Evolutionary conservation across 2,888 invertebrate species (phyloP).

Genomic region (Cataglyphis altisquamis): DNA sequence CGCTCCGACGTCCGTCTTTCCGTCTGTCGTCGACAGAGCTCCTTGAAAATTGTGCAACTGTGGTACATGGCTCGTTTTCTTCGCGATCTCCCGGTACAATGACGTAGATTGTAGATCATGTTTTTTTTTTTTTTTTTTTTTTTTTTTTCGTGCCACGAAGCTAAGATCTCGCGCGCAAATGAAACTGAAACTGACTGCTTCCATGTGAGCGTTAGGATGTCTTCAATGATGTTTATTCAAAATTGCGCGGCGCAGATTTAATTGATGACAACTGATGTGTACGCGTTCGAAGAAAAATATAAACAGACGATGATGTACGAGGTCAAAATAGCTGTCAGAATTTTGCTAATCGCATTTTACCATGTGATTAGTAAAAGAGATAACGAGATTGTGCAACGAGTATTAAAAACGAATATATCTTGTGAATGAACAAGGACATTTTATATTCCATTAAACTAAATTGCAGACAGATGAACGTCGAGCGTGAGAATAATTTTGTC

Average conservation of each 20-base stretch:
- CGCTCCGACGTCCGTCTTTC: constrained; percentile 19
- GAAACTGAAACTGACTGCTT: constrained; percentile 76
- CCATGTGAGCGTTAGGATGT: constrained; percentile 67
- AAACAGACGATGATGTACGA: not conserved
- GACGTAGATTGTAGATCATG: constrained; percentile 63
- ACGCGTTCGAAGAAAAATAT: not conserved
- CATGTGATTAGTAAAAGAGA: not conserved
- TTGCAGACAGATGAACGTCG: not conserved
- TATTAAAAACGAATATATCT: not conserved
- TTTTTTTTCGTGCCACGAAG: constrained; percentile 57
- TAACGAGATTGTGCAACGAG: not conserved
- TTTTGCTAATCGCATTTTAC: not conserved
- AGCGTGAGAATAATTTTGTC: constrained; percentile 35
- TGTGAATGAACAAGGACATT: constrained; percentile 21
- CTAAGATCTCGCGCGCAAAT: constrained; percentile 75
- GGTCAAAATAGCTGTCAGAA: not conserved
- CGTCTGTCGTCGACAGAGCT: constrained; percentile 60
- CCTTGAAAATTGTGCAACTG: constrained; percentile 77
- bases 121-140: constrained; percentile 64
- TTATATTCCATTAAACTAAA: constrained; percentile 36
- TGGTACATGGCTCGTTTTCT: constrained; percentile 64
- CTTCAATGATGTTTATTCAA: not conserved
- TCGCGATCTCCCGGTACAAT: constrained; percentile 57
- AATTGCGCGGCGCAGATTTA: constrained; percentile 35
- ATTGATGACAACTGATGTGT: not conserved